Percentiles rank a stretch among this genome's conserved stretches.
Evolutionary conservation across 2,113 vertebrate species (phyloP).

Genomic region (Petrocephalus zakoni): DNA sequence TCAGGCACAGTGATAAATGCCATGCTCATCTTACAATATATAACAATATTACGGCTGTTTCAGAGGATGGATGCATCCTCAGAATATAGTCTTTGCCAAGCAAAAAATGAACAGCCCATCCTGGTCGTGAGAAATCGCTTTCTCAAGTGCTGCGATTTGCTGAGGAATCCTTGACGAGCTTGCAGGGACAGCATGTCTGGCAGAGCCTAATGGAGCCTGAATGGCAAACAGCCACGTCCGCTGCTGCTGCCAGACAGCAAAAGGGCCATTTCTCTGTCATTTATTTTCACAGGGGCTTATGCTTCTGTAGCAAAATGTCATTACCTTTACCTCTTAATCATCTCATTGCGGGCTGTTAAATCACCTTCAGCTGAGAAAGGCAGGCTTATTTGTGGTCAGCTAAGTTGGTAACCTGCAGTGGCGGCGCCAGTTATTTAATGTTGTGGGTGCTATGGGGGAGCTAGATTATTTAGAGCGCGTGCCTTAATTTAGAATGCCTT

Average conservation of each 20-base stretch:
- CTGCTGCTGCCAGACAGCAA: background rate
- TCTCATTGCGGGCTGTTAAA: background rate
- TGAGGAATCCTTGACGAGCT: background rate
- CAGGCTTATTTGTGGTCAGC: background rate
- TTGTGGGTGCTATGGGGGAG: too few species aligned
- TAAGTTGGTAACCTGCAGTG: background rate
- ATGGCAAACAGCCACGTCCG: background rate
- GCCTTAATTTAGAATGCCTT: too few species aligned
- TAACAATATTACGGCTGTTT: conserved; percentile 16
- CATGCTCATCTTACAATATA: background rate
- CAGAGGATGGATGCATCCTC: background rate
- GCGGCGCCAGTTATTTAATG: too few species aligned
- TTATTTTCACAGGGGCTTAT: background rate
- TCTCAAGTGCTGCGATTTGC: background rate
- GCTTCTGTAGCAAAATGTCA: background rate
- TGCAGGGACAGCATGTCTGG: background rate
- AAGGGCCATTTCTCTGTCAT: background rate
- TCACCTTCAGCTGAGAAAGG: background rate
- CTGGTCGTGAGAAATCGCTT: background rate
- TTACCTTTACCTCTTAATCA: background rate
- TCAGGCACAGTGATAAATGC: conserved; percentile 2
- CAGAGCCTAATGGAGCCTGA: background rate
- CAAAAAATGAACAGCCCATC: background rate
- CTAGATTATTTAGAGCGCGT: too few species aligned
- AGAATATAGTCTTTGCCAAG: background rate